phyloP scores from a whole-genome alignment of 2,113 vertebrate species.

The Gavia stellata region DNA sequence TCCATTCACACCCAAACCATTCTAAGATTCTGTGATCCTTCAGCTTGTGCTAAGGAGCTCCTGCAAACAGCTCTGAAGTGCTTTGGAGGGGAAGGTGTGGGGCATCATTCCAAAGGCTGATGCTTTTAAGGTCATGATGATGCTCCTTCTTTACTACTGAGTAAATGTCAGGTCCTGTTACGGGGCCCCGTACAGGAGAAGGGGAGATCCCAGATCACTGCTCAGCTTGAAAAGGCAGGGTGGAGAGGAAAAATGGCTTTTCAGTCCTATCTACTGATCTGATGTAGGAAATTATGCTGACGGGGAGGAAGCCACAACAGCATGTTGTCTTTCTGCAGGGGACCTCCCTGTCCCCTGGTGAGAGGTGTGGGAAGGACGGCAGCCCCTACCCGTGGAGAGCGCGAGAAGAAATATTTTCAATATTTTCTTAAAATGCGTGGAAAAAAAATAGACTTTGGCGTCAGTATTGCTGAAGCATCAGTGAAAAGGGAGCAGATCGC shows the following conservation, averaged over 20 bases:
- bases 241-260: neutral
- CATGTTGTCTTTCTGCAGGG: neutral
- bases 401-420: neutral
- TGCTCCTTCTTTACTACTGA: neutral
- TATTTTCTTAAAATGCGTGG: neutral
- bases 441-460: neutral
- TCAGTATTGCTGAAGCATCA: neutral
- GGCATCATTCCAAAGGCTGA: neutral
- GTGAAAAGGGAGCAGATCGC: neutral
- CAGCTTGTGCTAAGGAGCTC: neutral
- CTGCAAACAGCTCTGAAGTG: neutral
- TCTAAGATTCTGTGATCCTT: neutral
- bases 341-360: neutral
- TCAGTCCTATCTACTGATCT: neutral
- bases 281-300: neutral
- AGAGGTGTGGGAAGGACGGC: neutral
- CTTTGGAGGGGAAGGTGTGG: neutral
- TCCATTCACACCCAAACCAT: neutral
- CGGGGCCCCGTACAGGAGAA: neutral
- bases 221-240: neutral
- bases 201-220: neutral
- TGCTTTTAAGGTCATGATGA: neutral
- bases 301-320: neutral
- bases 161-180: neutral
- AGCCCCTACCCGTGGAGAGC: fast-evolving